Evolutionary conservation across 92 coral and sea anemone species (phyloP).

Genomic region (Plumapathes pennacea): DNA sequence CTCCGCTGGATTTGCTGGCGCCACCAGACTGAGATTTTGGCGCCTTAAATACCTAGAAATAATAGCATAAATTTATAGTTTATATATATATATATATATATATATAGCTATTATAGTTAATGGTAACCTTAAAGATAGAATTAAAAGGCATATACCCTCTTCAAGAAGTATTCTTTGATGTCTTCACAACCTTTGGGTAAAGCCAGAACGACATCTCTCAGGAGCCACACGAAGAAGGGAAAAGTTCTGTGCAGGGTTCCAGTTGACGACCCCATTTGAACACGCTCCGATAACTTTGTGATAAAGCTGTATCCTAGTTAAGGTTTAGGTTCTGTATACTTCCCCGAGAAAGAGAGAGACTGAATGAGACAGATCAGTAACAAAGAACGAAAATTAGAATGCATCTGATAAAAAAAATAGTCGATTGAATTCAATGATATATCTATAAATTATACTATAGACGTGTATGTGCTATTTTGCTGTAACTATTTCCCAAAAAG

Average conservation of each 20-base stretch:
- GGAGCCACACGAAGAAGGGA: conserved; percentile 40
- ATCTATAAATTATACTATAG: too few species aligned
- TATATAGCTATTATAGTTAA: too few species aligned
- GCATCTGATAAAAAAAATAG: too few species aligned
- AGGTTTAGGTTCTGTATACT: background rate
- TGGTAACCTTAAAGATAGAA: too few species aligned
- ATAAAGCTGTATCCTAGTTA: conserved; percentile 38
- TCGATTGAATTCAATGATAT: too few species aligned
- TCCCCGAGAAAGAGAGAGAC: too few species aligned
- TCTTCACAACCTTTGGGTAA: conserved; percentile 16
- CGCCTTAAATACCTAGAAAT: background rate
- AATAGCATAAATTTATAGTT: background rate
- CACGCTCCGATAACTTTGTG: conserved; percentile 48
- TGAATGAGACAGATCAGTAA: too few species aligned
- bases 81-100: too few species aligned
- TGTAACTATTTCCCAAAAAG: too few species aligned
- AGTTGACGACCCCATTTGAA: conserved; percentile 26
- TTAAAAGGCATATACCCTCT: conserved; percentile 11
- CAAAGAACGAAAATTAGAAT: too few species aligned
- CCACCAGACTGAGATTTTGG: background rate
- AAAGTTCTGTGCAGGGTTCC: conserved; percentile 23
- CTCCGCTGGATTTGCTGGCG: too few species aligned
- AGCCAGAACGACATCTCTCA: conserved; percentile 25
- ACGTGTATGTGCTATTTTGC: too few species aligned
- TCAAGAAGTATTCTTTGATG: conserved; percentile 20